Base-by-base conservation (phyloP, 2,113 vertebrate species). In the Malurus alboscapulatus region DNA sequence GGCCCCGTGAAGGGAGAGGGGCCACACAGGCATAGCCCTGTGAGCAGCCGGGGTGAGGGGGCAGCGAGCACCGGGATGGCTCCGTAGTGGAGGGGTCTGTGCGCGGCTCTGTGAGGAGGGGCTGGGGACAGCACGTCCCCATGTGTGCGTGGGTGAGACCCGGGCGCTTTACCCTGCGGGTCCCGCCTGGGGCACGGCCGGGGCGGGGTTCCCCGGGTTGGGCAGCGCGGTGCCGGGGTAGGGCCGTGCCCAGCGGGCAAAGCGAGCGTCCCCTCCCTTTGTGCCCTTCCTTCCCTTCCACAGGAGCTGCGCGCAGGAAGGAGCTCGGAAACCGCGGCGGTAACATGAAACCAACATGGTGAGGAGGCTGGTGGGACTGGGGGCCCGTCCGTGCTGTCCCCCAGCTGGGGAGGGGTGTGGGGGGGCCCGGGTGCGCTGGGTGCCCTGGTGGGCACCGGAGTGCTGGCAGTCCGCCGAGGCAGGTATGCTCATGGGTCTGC, bases 261-360 rank as follows among this genome's bases (percentile, higher is more conserved):
- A 20, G 48, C 65, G 20, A 91, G 73, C 78, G 14, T 82, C 21
- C 34, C 9, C 7, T 72, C 50, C 51, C 45, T 92, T 77, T 94
- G 68, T 95, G 89, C 53, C 59, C 38, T 81, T 86, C 66, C 7
- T 92, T 96, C 40, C 24, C 8, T 74, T 73, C 42, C 17, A 1
- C 87, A 95, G 95, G 79, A 79, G 87, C 94, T 63, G 91, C 29
- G 14, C 12, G 24, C 83, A 54, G 80, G 61, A 84, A 67, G 65
- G 80, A 88, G 18, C 59, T 55, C 40, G 47, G 84, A 15, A 16
- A 4, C 81, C 61, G 6, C 57, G 75, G 71, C 30, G 58, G 40
- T 85, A 86, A 79, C 88, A 93, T 93, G 94, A 90, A 68, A 12
- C 75, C 91, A 14, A 65, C 67, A 95, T 95, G 95, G 95, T 95